Evolutionary conservation across 2,797 vertebrate species (phyloP).

Genomic region (Enteromius treurensis): DNA sequence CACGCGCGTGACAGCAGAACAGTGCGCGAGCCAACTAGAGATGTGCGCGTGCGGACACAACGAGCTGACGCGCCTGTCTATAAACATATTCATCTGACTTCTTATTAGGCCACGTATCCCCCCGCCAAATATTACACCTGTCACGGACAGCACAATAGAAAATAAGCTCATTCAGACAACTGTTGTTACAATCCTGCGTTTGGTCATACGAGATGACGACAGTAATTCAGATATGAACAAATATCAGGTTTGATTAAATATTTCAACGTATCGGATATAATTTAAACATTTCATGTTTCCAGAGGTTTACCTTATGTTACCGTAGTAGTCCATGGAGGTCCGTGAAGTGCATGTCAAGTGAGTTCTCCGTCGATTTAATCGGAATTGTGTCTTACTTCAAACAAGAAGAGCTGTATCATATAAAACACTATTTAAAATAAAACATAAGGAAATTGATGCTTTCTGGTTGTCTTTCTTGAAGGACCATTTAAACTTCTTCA

Average conservation of each 20-base stretch:
- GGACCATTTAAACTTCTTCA: constrained; percentile 24
- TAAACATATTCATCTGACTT: not conserved
- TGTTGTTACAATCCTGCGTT: not conserved
- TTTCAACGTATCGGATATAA: not conserved
- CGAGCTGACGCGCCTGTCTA: not conserved
- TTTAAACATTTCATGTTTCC: not conserved
- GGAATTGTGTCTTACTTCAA: constrained; percentile 56
- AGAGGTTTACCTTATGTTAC: constrained; percentile 63
- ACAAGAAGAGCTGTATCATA: constrained; percentile 32
- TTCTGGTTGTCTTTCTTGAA: constrained; percentile 5
- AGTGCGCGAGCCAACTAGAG: not conserved
- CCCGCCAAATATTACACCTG: constrained; percentile 16
- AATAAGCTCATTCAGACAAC: not conserved
- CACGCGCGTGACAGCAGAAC: constrained; percentile 26
- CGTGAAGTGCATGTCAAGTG: constrained; percentile 51
- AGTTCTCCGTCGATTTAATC: constrained; percentile 48
- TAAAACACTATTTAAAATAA: constrained; percentile 27
- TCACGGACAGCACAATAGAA: not conserved
- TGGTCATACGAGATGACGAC: not conserved
- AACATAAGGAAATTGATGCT: not conserved
- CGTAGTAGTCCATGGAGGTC: constrained; percentile 55
- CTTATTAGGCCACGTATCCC: not conserved
- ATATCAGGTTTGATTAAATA: not conserved
- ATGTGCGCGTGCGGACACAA: constrained; percentile 10
- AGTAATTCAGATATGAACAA: not conserved